phyloP scores from a whole-genome alignment of 1,140 invertebrate genomes.

The Zaprionus tsacasi region DNA sequence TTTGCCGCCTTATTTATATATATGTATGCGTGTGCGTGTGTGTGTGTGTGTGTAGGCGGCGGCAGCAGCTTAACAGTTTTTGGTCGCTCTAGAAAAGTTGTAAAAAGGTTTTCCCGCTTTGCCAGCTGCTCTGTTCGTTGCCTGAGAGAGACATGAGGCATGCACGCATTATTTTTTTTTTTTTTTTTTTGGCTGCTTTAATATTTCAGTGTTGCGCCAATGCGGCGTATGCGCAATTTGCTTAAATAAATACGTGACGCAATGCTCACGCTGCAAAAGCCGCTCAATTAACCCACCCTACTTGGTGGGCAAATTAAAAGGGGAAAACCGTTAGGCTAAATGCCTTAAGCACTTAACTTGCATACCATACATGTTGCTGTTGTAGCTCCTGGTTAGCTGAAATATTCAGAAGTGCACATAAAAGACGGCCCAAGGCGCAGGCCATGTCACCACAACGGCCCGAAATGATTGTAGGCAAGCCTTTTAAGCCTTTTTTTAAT shows the following conservation, averaged over 20 bases:
- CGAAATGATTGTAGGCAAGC: constrained; percentile 53
- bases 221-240: constrained; percentile 73
- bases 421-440: constrained; percentile 39
- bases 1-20: constrained; percentile 64
- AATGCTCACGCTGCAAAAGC: neutral
- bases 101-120: constrained; percentile 69
- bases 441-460: constrained; percentile 19
- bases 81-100: constrained; percentile 63
- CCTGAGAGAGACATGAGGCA: constrained; percentile 5
- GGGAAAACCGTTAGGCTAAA: constrained; percentile 66
- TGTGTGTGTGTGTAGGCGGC: constrained; percentile 15
- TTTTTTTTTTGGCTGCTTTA: constrained; percentile 37
- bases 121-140: constrained; percentile 62
- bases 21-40: constrained; percentile 16
- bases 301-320: constrained; percentile 62
- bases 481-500: constrained; percentile 78
- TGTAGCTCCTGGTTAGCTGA: constrained; percentile 46
- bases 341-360: constrained; percentile 76
- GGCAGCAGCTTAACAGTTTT: constrained; percentile 58
- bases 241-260: constrained; percentile 73
- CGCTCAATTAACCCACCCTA: neutral
- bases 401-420: constrained; percentile 63
- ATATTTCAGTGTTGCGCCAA: constrained; percentile 54
- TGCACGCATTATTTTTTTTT: constrained; percentile 27
- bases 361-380: constrained; percentile 50